Conservation (phyloP, 2,888 invertebrate species). For the Pharmacophagus antenor region DNA sequence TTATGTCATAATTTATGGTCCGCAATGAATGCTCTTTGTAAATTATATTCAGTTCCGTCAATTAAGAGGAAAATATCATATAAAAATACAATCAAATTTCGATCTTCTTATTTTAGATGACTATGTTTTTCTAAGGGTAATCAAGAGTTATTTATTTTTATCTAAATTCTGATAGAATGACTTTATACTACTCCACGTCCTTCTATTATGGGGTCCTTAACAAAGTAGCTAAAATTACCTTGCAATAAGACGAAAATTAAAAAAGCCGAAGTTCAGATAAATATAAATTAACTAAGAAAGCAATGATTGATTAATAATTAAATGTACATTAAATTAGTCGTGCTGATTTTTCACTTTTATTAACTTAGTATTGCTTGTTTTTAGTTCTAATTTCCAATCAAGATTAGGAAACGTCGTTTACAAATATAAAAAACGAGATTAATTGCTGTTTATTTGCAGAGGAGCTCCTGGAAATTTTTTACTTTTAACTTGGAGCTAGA, state of each 20-base stretch:
- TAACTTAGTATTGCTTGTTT: constrained; percentile 1
- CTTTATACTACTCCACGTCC: too few relatives aligned
- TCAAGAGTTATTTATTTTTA: too few relatives aligned
- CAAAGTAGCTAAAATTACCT: too few relatives aligned
- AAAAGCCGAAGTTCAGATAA: too few relatives aligned
- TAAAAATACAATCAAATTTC: neutral
- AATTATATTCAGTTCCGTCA: neutral
- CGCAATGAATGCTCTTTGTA: neutral
- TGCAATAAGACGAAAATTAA: too few relatives aligned
- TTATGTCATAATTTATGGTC: neutral
- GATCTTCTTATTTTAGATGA: neutral
- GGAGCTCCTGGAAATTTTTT: constrained; percentile 3
- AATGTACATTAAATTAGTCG: too few relatives aligned
- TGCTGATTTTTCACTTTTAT: too few relatives aligned
- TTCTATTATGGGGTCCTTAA: too few relatives aligned
- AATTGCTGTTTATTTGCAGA: constrained; percentile 5
- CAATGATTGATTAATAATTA: too few relatives aligned
- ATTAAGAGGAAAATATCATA: neutral
- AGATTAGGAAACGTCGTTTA: constrained; percentile 14
- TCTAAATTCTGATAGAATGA: too few relatives aligned
- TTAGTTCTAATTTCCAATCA: constrained; percentile 9
- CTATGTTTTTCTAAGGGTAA: neutral
- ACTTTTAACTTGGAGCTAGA: neutral
- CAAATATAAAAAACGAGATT: constrained; percentile 22
- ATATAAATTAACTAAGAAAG: too few relatives aligned